Conservation (phyloP, 1,140 invertebrate genomes). For the Aplysia californica region DNA sequence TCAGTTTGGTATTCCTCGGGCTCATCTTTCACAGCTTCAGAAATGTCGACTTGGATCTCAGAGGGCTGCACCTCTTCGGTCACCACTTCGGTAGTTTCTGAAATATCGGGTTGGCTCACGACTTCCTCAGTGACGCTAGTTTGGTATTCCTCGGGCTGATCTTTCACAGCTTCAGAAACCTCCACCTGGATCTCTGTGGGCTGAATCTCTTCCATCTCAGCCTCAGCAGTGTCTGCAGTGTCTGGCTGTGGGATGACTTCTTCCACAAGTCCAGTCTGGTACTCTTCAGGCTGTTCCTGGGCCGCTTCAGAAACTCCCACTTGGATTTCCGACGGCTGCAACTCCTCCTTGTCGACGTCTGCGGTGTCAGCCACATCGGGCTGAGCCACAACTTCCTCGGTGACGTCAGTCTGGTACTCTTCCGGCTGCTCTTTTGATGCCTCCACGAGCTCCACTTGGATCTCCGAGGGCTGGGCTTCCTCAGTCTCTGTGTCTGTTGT, state of each 20-base stretch:
- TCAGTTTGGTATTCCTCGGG: constrained; percentile 37
- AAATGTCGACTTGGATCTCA: constrained; percentile 28
- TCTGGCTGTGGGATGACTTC: constrained; percentile 37
- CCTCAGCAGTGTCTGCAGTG: constrained; percentile 21
- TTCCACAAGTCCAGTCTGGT: constrained; percentile 33
- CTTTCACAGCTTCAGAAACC: constrained; percentile 23
- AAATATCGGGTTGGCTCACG: constrained; percentile 30
- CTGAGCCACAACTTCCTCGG: constrained; percentile 34
- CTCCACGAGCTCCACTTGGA: constrained; percentile 16
- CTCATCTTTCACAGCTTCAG: constrained; percentile 29
- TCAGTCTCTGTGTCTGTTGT: constrained; percentile 5
- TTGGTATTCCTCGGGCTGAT: constrained; percentile 34
- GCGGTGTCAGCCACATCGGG: constrained; percentile 29
- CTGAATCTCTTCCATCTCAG: neutral
- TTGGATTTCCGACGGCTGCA: constrained; percentile 20
- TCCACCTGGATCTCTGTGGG: constrained; percentile 27
- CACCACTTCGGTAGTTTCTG: constrained; percentile 16
- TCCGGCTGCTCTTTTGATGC: too few species aligned
- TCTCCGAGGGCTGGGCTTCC: constrained; percentile 12
- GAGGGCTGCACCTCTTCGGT: neutral
- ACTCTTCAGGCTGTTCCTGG: constrained; percentile 33
- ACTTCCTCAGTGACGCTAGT: constrained; percentile 37
- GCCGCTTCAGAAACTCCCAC: constrained; percentile 25
- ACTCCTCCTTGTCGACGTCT: neutral
- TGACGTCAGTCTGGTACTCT: constrained; percentile 37